Percentiles rank a stretch among this genome's conserved stretches.
Evolutionary conservation across 1,140 invertebrate genomes (phyloP).

Genomic region (Acromyrmex echinatior): DNA sequence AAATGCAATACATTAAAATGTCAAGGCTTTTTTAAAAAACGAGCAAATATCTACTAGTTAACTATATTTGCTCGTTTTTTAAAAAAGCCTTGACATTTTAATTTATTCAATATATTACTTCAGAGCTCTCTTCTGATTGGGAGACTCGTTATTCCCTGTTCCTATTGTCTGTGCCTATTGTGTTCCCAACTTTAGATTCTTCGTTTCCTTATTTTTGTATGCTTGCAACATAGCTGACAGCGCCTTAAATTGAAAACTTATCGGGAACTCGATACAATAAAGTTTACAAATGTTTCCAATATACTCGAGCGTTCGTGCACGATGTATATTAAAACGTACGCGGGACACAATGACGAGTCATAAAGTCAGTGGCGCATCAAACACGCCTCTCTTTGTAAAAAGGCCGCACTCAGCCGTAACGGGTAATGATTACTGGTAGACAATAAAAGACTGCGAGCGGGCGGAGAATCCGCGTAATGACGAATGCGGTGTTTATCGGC

Average conservation of each 20-base stretch:
- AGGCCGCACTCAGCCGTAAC: not conserved
- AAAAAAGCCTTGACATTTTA: no score
- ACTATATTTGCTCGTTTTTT: no score
- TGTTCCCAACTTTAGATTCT: not conserved
- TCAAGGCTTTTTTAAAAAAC: no score
- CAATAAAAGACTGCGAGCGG: conserved; percentile 14
- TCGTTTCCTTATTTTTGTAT: not conserved
- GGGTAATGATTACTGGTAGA: conserved; percentile 45
- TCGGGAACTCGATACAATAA: not conserved
- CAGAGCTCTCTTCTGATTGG: no score
- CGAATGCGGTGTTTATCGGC: conserved; percentile 60
- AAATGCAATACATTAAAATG: no score
- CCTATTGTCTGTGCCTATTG: no score
- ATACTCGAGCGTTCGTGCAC: not conserved
- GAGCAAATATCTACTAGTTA: no score
- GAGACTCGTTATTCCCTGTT: no score
- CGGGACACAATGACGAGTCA: not conserved
- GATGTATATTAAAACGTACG: conserved; percentile 40
- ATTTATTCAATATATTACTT: no score
- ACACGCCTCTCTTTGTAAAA: not conserved
- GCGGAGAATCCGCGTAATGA: conserved; percentile 42
- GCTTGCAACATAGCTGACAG: not conserved
- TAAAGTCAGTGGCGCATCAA: conserved; percentile 48
- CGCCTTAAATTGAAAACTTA: not conserved
- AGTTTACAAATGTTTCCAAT: conserved; percentile 43